Conservation (phyloP, 2,888 invertebrate species). For the Dasysyrphus tricinctus region DNA sequence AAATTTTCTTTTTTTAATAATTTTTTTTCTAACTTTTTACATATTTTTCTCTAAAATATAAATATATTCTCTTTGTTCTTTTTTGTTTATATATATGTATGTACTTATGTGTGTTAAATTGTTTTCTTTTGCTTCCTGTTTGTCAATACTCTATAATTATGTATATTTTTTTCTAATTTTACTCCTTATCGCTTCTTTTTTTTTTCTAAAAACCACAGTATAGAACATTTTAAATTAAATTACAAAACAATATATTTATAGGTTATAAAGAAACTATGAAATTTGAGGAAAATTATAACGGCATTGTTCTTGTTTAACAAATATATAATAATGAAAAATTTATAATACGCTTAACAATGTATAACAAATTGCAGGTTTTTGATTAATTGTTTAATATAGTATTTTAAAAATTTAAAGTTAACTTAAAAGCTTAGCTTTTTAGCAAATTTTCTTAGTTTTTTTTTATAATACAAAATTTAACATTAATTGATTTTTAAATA, state of each 20-base stretch:
- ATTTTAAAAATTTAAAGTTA: constrained; percentile 36
- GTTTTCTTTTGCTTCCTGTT: constrained; percentile 21
- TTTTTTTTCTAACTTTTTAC: constrained; percentile 64
- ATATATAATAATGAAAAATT: constrained; percentile 52
- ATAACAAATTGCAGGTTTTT: constrained; percentile 67
- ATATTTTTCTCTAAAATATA: constrained; percentile 64
- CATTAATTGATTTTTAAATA: constrained; percentile 65
- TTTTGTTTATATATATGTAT: constrained; percentile 27
- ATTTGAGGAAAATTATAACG: constrained; percentile 46
- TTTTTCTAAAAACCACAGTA: constrained; percentile 40
- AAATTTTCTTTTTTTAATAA: constrained; percentile 55
- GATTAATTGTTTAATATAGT: constrained; percentile 31
- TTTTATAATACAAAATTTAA: constrained; percentile 57
- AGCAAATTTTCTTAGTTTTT: constrained; percentile 51
- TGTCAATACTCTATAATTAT: constrained; percentile 48
- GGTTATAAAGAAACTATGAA: constrained; percentile 40
- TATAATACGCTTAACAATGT: constrained; percentile 63
- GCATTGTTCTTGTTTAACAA: constrained; percentile 55
- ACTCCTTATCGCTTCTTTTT: constrained; percentile 41
- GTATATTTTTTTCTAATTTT: constrained; percentile 58
- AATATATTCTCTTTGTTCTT: constrained; percentile 66
- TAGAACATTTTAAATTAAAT: constrained; percentile 32
- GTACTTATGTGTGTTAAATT: constrained; percentile 19
- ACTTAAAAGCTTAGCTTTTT: constrained; percentile 70
- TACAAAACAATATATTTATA: constrained; percentile 9